phyloP scores from a whole-genome alignment of 2,797 vertebrate species.

The Agapornis canus region DNA sequence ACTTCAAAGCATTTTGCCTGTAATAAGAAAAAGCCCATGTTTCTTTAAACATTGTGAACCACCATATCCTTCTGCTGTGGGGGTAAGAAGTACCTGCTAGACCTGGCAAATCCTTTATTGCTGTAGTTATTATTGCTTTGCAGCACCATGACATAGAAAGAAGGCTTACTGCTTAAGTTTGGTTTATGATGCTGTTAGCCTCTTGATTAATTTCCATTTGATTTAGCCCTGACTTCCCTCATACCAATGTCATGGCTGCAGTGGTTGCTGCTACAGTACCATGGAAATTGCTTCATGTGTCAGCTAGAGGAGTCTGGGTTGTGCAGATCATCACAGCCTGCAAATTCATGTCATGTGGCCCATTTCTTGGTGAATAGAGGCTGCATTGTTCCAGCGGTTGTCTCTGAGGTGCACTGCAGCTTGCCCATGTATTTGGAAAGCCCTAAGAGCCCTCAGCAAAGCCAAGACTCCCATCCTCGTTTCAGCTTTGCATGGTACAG shows the following conservation, averaged over 20 bases:
- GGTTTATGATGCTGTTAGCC: not conserved
- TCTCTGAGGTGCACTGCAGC: not conserved
- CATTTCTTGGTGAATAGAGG: no score
- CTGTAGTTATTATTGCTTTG: not conserved
- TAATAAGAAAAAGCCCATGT: not conserved
- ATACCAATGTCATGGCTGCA: fast-evolving
- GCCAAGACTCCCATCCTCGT: not conserved
- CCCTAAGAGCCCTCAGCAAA: not conserved
- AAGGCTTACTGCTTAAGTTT: not conserved
- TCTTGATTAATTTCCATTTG: not conserved
- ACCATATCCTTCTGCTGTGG: not conserved
- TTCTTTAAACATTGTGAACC: not conserved
- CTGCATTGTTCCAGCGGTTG: fast-evolving
- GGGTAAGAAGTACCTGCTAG: not conserved
- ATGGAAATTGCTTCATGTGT: fast-evolving
- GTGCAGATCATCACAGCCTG: fast-evolving
- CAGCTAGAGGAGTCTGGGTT: not conserved
- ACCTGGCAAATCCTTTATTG: not conserved
- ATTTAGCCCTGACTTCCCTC: not conserved
- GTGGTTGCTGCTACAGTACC: not conserved
- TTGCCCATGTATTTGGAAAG: fast-evolving
- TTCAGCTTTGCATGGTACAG: not conserved
- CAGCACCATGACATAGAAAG: fast-evolving
- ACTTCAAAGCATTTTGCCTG: not conserved
- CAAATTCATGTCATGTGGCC: fast-evolving